phyloP scores from a whole-genome alignment of 1,140 invertebrate genomes.

The Rhysida immarginata region DNA sequence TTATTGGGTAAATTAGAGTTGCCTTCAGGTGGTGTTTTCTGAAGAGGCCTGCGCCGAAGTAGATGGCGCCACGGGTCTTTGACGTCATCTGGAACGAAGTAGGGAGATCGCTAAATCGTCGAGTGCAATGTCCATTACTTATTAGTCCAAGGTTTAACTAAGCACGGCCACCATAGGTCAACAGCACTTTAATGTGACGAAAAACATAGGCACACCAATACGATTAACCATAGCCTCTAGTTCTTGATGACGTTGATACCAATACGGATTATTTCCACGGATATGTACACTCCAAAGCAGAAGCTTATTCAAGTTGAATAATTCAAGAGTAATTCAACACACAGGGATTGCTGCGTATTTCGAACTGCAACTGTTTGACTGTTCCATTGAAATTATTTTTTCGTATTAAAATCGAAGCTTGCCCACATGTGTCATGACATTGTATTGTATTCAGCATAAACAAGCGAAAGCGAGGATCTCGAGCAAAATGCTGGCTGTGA shows the following conservation, averaged over 20 bases:
- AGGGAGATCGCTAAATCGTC: no score
- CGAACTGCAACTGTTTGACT: no score
- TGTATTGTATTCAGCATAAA: neutral
- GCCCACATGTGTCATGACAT: neutral
- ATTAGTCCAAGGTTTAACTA: neutral
- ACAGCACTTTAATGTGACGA: neutral
- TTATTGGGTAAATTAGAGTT: no score
- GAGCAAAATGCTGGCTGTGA: neutral
- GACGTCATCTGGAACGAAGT: no score
- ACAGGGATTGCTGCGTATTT: neutral
- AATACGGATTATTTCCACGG: no score
- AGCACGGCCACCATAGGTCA: neutral
- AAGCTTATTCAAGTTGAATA: neutral
- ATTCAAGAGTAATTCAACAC: neutral
- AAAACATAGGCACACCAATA: neutral
- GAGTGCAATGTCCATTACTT: no score
- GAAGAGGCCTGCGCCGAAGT: no score
- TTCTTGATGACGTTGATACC: neutral
- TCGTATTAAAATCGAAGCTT: no score
- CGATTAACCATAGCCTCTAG: neutral
- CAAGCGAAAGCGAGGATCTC: neutral
- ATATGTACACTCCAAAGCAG: neutral
- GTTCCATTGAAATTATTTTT: no score
- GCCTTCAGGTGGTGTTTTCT: no score
- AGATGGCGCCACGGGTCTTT: no score